Evolutionary conservation across 1,140 invertebrate genomes (phyloP), one percentile per base, ranked within the genome.

Genomic region (Calephelis nemesis): DNA sequence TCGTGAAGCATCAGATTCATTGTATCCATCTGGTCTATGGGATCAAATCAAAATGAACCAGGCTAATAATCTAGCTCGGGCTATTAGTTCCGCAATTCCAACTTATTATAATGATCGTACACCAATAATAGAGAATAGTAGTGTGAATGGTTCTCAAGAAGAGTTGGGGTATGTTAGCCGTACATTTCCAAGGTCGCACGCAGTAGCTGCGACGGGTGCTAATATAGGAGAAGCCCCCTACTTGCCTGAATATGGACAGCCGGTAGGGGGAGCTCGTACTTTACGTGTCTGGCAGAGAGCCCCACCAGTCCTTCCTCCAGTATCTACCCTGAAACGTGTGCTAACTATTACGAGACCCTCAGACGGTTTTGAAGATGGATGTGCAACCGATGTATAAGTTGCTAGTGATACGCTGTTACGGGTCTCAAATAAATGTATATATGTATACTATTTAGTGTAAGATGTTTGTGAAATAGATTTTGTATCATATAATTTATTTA

Each of bases 301-400:
- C 67, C 95, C 96, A 52, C 96, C 96, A 52, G 96, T 97, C 8
- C 89, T 97, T 74, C 96, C 96, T 1, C 96, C 96, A 1, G 96
- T 97, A 7, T 95, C 96, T 48, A 76, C 96, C 93, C 74, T 93
- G 95, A 97, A 97, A 82, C 95, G 96, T 63, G 96, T 95, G 10
- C 93, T 97, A 3, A 95, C 94, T 71, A 95, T 95, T 74, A 96
- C 95, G 71, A 94, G 96, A 78, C 97, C 96, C 85, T 96, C 96
- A 13, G 97, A 98, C 87, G 96, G 97, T 13, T 98, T 97, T 80
- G 97, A 97, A 84, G 97, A 98, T 92, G 96, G 96, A 70, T 97
- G 96, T 85, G 97, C 96, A 52, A 98, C 97, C 19, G 97, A 98
- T 88, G 97, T 98, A 82, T 98, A 86, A 75, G 78, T 69, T 77